A percentile compares a stretch with the other conserved stretches of the same genome.
Conservation (phyloP, 2,888 invertebrate species). For the Watsonalla cultraria region DNA sequence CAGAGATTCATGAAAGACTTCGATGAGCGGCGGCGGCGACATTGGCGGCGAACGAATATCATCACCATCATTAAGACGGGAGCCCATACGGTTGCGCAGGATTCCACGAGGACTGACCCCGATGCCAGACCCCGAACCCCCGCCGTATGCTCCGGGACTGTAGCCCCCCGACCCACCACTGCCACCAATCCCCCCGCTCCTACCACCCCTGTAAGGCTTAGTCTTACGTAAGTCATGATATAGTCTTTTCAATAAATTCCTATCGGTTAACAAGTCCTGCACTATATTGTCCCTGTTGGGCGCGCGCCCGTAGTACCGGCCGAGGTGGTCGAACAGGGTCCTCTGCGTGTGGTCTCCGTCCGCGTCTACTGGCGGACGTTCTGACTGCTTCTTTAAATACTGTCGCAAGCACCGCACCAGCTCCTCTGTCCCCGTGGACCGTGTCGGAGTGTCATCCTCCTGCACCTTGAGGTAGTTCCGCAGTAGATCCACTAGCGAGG, state of each 20-base stretch:
- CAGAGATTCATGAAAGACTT: slow-evolving; percentile 80
- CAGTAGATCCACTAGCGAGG: slow-evolving; percentile 80
- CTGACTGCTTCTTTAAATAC: slow-evolving; percentile 69
- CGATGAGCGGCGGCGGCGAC: slow-evolving; percentile 84
- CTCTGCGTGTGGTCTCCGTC: slow-evolving; percentile 63
- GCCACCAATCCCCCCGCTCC: slow-evolving; percentile 53
- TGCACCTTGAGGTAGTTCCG: slow-evolving; percentile 82
- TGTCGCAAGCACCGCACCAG: slow-evolving; percentile 81
- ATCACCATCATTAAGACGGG: slow-evolving; percentile 29
- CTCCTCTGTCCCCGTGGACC: slow-evolving; percentile 78
- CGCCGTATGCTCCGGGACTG: slow-evolving; percentile 46
- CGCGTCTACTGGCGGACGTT: slow-evolving; percentile 45
- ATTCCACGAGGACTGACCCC: slow-evolving; percentile 44
- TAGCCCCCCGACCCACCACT: slow-evolving; percentile 36
- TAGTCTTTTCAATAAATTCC: slow-evolving; percentile 84
- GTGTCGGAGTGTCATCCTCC: slow-evolving; percentile 68
- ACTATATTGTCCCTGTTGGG: slow-evolving; percentile 84
- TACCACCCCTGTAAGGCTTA: slow-evolving; percentile 70
- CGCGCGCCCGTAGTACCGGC: slow-evolving; percentile 82
- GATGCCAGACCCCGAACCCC: slow-evolving; percentile 48
- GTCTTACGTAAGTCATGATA: slow-evolving; percentile 86
- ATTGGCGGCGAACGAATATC: slow-evolving; percentile 60
- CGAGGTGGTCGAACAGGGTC: slow-evolving; percentile 81
- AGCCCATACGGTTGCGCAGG: slow-evolving; percentile 34
- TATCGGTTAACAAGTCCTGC: slow-evolving; percentile 84